These are phyloP conservation scores for Graptemys geographica DNA, from an alignment of 2,797 vertebrate species.

Conservation along the genomic window DNA sequence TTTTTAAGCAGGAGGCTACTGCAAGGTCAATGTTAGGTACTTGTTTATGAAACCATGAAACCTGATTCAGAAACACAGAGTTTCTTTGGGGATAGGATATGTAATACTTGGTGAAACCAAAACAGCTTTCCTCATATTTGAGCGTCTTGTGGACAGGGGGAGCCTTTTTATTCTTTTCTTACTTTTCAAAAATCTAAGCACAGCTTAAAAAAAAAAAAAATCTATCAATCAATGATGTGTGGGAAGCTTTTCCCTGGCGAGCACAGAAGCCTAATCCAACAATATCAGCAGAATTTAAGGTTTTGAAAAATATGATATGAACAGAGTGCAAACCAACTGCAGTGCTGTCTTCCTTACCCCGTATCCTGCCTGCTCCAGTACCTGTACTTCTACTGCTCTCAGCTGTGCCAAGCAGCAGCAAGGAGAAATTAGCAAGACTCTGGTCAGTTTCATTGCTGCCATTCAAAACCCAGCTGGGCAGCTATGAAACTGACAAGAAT, in stretches of 20 bases:
- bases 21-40: background rate
- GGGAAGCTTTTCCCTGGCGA: background rate
- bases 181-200: background rate
- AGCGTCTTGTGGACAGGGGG: background rate
- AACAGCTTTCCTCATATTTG: background rate
- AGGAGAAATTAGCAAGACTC: background rate
- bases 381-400: background rate
- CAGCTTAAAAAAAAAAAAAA: background rate
- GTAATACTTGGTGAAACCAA: background rate
- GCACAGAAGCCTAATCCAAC: background rate
- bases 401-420: background rate
- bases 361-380: background rate
- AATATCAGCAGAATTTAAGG: background rate
- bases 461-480: background rate
- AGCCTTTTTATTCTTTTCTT: background rate
- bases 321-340: background rate
- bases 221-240: background rate
- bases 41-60: background rate
- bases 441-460: background rate
- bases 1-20: background rate
- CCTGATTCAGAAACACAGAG: background rate
- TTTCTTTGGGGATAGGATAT: constrained; percentile 25
- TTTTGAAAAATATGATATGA: background rate
- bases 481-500: background rate
- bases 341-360: background rate